Base-by-base conservation (phyloP, 2,888 invertebrate species). In the Autographa gamma region DNA sequence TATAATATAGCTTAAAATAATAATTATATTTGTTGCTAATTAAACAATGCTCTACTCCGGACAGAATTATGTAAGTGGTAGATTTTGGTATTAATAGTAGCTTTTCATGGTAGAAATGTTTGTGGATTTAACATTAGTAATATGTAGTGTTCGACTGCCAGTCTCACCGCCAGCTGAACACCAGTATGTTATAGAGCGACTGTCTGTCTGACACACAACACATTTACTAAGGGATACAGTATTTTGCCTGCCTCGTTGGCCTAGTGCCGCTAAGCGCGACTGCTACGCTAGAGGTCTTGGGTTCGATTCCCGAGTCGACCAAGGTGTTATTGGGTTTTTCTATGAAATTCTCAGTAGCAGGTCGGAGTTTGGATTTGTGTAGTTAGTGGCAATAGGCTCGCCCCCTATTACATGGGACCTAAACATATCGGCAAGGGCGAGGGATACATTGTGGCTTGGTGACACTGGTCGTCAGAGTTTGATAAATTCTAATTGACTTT, bases 1-100 rank as follows among this genome's bases (percentile, higher is more conserved):
- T 2, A 25, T 25, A 25, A 25, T 25, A 25, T 25, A 25, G 3
- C 25, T 25, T 25, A 25, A 25, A 48, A 48, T 19, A 54, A 8
- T 19, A 56, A 25, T 56, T 11, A 56, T 73, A 64, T 32, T 62
- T 32, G 62, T 63, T 43, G 76, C 77, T 79, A 71, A 77, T 77
- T 77, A 67, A 19, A n/a, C 74, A 41, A 63, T 65, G 83, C 82
- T 82, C 60, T 69, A 77, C 77, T 66, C 75, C 60, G 85, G 83
- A 84, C 86, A 90, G 87, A 92, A 91, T 54, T 87, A 87, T 63
- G 86, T 88, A 75, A 86, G 83, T 83, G 25, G 0, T 71, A 69
- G 70, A 19, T 14, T 31, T 60, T 11, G 43, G 31, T 62, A 8
- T 48, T 56, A 11, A 56, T 56, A 56, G 19, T 19, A 19, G 54